A percentile compares a stretch with the other conserved stretches of the same genome.
Evolutionary conservation across 2,797 vertebrate species (phyloP).

Genomic region (Argyrosomus regius): DNA sequence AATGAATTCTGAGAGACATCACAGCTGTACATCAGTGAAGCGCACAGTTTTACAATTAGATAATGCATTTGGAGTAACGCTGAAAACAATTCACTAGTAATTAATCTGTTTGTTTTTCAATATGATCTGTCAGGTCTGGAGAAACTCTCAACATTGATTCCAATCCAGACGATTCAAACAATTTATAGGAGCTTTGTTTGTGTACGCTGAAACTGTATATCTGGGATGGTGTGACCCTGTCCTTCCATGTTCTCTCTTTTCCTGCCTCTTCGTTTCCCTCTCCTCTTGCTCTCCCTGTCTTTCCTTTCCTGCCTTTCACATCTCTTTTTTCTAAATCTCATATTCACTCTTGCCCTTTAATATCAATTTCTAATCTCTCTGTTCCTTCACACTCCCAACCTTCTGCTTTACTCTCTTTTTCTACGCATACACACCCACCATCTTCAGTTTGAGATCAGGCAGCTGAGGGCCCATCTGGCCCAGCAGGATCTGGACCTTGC

Average conservation of each 20-base stretch:
- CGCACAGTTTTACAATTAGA: neutral
- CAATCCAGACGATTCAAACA: neutral
- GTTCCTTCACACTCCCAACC: neutral
- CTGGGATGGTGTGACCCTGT: neutral
- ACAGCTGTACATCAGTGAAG: neutral
- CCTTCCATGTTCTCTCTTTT: neutral
- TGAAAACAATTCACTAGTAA: neutral
- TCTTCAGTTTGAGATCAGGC: conserved; percentile 95
- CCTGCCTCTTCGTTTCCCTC: neutral
- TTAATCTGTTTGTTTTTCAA: neutral
- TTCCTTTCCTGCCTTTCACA: neutral
- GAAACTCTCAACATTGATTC: neutral
- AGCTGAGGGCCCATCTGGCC: conserved; percentile 96
- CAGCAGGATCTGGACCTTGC: conserved; percentile 97
- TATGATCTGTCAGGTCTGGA: neutral
- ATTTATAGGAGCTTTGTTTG: neutral
- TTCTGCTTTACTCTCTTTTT: conserved; percentile 2
- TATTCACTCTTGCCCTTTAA: conserved; percentile 9
- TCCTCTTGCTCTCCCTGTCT: neutral
- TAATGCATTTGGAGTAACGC: neutral
- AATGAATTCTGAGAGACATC: neutral
- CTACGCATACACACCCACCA: neutral
- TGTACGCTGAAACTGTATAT: neutral
- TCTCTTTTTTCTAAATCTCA: neutral
- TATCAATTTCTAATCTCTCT: neutral